Evolutionary conservation across 2,888 invertebrate genomes (phyloP), one percentile per base, ranked within the genome.

Genomic region (Epinotia ramella): DNA sequence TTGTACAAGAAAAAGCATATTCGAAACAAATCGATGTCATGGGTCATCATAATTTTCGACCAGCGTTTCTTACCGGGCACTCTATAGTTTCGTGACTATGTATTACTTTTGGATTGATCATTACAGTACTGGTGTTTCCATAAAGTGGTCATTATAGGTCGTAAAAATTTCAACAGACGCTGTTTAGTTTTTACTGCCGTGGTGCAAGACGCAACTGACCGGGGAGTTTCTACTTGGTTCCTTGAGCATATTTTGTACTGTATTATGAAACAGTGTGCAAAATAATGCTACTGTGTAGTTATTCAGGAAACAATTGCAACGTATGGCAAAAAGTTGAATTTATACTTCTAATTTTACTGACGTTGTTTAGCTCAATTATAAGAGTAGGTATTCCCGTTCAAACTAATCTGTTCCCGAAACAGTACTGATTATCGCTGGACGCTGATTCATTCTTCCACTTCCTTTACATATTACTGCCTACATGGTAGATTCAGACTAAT

Each of bases 141-240:
- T 66, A 71, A 71, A 75, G 57, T 75, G 49, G 53, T 28, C 28
- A 71, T 72, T 72, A 76, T 57, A 56, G 62, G 46, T 57, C 72
- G 67, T 76, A 76, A 76, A 75, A 40, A 53, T 75, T 75, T 75
- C 75, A 71, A 74, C 70, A 70, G 73, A 49, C 20, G 11, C 40
- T 75, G 75, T 65, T 75, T 56, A 72, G 67, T 56, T 67, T 76
- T 76, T 76, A 72, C 72, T 72, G 63, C 60, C 28, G 71, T 76
- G 75, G 53, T 53, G 71, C 46, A 67, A 63, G 70, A n/a, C 65
- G 65, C 57, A 65, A 66, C 60, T 60, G 9, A 53, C 70, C 46
- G 62, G 59, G n/a, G 59, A 59, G 59, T 71, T 56, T 74, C n/a
- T 76, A 46, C 20, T 63, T 62, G 11, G 57, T 64, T 74, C 28